Conservation (phyloP, 2,113 vertebrate species). For the Ranitomeya imitator region DNA sequence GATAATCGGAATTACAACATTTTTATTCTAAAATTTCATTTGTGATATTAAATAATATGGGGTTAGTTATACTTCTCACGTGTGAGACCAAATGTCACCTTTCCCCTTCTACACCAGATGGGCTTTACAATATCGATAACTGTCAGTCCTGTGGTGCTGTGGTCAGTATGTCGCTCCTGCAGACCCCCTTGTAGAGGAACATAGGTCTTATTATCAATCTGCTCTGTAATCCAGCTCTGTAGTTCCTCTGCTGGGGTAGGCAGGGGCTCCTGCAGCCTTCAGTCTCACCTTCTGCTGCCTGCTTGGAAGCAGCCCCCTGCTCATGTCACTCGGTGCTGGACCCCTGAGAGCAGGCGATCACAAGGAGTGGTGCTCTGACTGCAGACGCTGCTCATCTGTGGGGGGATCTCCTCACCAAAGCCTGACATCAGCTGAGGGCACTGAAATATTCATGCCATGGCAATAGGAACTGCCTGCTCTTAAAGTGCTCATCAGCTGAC, state of each 20-base stretch:
- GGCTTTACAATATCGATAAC: no score
- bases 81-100: no score
- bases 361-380: background rate
- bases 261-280: conserved; percentile 38
- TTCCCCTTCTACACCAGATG: no score
- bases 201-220: background rate
- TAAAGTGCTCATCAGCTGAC: conserved; percentile 1
- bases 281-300: background rate
- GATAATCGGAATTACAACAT: no score
- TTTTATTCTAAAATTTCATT: no score
- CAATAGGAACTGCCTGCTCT: conserved; percentile 58
- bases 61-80: no score
- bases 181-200: no score
- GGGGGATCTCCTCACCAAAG: conserved; percentile 54
- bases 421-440: conserved; percentile 44
- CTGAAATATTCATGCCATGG: conserved; percentile 63
- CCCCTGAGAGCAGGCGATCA: conserved; percentile 2
- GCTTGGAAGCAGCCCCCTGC: background rate
- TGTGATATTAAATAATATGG: no score
- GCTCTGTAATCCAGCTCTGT: background rate
- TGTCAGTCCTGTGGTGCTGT: no score
- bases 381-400: background rate
- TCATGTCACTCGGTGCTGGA: conserved; percentile 7
- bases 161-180: no score
- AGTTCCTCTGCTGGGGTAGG: background rate